Conservation (phyloP, 2,113 vertebrate genomes). For the Dicaeum eximium region DNA sequence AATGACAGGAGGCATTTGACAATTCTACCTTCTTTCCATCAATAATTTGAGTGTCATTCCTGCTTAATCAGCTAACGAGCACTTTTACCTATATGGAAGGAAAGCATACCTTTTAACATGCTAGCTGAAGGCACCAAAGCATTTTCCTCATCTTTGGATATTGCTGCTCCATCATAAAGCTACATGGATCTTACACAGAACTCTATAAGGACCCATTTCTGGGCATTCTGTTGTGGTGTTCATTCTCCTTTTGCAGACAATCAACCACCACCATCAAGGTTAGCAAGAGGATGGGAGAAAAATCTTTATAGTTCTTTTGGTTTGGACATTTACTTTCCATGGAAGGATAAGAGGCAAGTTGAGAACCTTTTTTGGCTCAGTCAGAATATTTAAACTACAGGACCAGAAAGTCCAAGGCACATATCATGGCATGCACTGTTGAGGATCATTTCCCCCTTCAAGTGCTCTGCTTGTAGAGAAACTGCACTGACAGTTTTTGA, state of each 20-base stretch:
- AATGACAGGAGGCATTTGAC: constrained; percentile 36
- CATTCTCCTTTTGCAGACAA: constrained; percentile 39
- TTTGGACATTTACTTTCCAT: background rate
- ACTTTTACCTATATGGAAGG: constrained; percentile 53
- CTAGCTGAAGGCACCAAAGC: constrained; percentile 52
- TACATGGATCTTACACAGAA: background rate
- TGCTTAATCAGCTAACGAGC: constrained; percentile 48
- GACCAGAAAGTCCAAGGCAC: constrained; percentile 22
- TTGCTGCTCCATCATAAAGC: constrained; percentile 9
- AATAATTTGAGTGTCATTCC: constrained; percentile 41
- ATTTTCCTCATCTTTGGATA: constrained; percentile 39
- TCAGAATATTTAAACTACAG: constrained; percentile 3
- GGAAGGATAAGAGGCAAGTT: background rate
- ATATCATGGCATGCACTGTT: constrained; percentile 25
- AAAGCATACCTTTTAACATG: background rate
- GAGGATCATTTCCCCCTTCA: constrained; percentile 47
- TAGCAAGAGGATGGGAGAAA: background rate
- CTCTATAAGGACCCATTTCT: background rate
- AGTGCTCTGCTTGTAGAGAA: constrained; percentile 32
- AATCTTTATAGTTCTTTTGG: background rate
- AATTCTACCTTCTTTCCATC: constrained; percentile 38
- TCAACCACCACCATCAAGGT: background rate
- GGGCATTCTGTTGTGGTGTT: constrained; percentile 2
- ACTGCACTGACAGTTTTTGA: background rate
- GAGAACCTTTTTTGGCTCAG: constrained; percentile 3